Evolutionary conservation across 2,888 invertebrate genomes (phyloP), one percentile per base, ranked within the genome.

Genomic region (Agrilus biguttatus): DNA sequence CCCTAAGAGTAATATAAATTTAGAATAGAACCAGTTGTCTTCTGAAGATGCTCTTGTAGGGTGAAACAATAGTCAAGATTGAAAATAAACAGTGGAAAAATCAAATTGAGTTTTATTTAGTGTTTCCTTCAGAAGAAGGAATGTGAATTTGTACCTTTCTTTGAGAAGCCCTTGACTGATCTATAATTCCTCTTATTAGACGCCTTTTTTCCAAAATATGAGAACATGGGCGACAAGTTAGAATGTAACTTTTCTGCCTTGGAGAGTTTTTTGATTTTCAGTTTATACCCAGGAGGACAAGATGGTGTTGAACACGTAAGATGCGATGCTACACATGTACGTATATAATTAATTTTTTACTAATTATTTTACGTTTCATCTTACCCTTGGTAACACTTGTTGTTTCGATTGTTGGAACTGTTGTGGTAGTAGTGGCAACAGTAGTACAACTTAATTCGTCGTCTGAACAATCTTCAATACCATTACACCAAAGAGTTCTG

Each of bases 391-490:
- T 21, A 35, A 44, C 45, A 8, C 56, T 54, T 13, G 59, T 51
- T 6, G 49, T 44, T 14, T 42, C 17, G 37, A 42, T 41, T 36
- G 46, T 41, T n/a, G 56, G 45, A 1, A 50, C 28, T 28, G 28
- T 28, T 2, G 28, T 2, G 62, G 51, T 0, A 49, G 47, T 14
- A 56, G 55, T 5, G 45, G 40, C 13, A 39, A n/a, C 8, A 12
- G 44, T 38, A 33, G 44, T 42, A 54, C 89, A 90, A 44, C 75
- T 67, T 3, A 66, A 62, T 64, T 90, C 90, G 60, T 90, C 90
- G 56, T 89, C 88, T 0, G 83, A 78, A 54, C 90, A 90, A 62
- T 90, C 82, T 48, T 76, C 72, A 0, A 85, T 66, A 0, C 86
- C 87, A 58, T 90, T 79, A 58, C 90, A 90, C 88, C 89, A 89